Base-by-base conservation (phyloP, 2,113 vertebrate genomes). In the Shinisaurus crocodilurus region DNA sequence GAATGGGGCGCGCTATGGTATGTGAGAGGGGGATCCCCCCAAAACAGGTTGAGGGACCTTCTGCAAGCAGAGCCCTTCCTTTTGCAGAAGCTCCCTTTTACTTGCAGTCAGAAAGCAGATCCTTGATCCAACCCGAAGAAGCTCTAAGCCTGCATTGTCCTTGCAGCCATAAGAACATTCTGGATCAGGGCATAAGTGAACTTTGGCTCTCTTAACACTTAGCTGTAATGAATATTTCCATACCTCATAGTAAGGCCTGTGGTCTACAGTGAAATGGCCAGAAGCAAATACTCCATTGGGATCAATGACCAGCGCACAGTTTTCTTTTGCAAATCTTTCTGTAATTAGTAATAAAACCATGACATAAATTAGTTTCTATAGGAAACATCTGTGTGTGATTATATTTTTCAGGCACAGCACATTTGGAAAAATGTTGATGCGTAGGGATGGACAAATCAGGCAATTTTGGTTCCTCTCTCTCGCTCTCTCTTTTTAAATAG, bases 251-350 rank as follows among this genome's bases (percentile, higher is more conserved):
- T 84, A 84, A 15, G 20, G 1, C 37, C 50, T 67, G 82, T 84
- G 40, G 63, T 84, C 82, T 40, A 84, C 60, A 32, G 37, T 32
- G 15, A 15, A 84, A 84, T 84, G 82, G 3, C 82, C 82, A 84
- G 82, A 43, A 67, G 82, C 82, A 84, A 84, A 84, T 43, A 84
- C 63, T 84, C 82, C 82, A 29, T 67, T 43, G 63, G 82, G 60
- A 84, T 84, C 63, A 67, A 16, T 45, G 9, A 84, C 63, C 27
- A 84, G 9, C 13, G 60, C 82, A 67, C 82, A 84, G 37, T 67
- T 43, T 84, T 84, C 40, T 67, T 67, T 84, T 25, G 82, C 82
- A 67, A 67, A 84, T 45, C 63, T 84, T 29, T 84, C 82, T 84
- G 82, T 16, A 67, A 84, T 84, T 12, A 40, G 4, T 32, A 80